A percentile compares a stretch with the other conserved stretches of the same genome.
These are phyloP conservation scores for Lycopodina hypogea DNA, from an alignment of 37 sponge, comb jelly and placozoan species.

Conservation along the genomic window DNA sequence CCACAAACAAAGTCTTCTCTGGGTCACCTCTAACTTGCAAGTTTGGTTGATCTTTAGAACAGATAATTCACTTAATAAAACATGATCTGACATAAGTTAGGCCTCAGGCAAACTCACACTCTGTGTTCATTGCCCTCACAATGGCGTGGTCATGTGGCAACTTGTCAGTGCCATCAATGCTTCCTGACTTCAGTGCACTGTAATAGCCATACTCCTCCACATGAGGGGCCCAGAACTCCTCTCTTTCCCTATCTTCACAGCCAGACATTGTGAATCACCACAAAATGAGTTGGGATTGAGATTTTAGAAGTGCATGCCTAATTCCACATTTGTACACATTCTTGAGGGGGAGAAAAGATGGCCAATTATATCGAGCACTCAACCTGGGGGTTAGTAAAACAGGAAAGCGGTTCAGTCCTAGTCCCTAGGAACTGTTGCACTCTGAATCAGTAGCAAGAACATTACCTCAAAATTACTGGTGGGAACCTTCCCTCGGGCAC, in stretches of 20 bases:
- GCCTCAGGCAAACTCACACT: constrained; percentile 50
- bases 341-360: too few relatives aligned
- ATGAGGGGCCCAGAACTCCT: constrained; percentile 37
- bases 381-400: constrained; percentile 3
- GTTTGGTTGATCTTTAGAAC: constrained; percentile 54
- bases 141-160: constrained; percentile 90
- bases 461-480: constrained; percentile 30
- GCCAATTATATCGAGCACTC: too few relatives aligned
- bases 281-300: too few relatives aligned
- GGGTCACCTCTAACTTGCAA: constrained; percentile 55
- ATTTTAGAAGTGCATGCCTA: too few relatives aligned
- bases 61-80: neutral
- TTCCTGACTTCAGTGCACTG: constrained; percentile 87
- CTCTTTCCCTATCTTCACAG: neutral
- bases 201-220: constrained; percentile 64
- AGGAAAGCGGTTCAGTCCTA: constrained; percentile 29
- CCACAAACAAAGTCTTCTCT: constrained; percentile 77
- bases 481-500: constrained; percentile 10
- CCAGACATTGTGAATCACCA: too few relatives aligned
- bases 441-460: constrained; percentile 16
- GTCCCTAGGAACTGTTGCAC: constrained; percentile 51
- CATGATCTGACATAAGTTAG: neutral
- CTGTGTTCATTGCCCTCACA: constrained; percentile 72
- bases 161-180: constrained; percentile 95
- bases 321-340: too few relatives aligned